A percentile compares a stretch with the other conserved stretches of the same genome.
Evolutionary conservation across 1,140 invertebrate species (phyloP).

Genomic region (Neodiprion fabricii): DNA sequence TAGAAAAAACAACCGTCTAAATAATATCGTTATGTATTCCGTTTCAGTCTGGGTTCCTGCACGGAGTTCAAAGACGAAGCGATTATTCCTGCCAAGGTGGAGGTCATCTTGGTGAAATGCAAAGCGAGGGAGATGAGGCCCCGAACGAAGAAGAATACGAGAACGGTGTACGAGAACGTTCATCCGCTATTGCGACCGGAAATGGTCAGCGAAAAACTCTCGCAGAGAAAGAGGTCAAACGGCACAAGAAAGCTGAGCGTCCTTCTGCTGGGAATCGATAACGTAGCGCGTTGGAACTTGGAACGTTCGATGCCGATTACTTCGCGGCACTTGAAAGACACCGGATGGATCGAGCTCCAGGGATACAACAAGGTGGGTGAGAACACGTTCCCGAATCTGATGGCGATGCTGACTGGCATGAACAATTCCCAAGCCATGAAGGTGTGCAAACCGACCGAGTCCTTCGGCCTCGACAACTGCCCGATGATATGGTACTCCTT

Average conservation of each 20-base stretch:
- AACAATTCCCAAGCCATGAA: conserved; percentile 57
- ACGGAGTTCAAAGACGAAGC: conserved; percentile 52
- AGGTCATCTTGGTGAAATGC: conserved; percentile 59
- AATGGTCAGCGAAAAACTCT: conserved; percentile 48
- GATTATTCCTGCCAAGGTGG: conserved; percentile 45
- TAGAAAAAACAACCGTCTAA: too few species aligned
- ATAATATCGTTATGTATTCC: conserved; percentile 8
- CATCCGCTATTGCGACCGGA: conserved; percentile 54
- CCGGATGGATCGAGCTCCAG: conserved; percentile 64
- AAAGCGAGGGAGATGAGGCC: conserved; percentile 28
- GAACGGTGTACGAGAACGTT: conserved; percentile 61
- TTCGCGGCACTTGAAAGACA: conserved; percentile 66
- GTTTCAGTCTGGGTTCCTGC: conserved; percentile 56
- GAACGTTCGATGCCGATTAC: conserved; percentile 80
- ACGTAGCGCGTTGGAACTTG: conserved; percentile 80
- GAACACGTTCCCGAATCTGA: conserved; percentile 84
- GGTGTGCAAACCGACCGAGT: conserved; percentile 60
- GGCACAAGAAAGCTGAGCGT: conserved; percentile 65
- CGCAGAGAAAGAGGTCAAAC: conserved; percentile 26
- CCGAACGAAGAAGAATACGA: conserved; percentile 37
- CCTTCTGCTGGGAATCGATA: conserved; percentile 81
- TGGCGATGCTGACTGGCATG: conserved; percentile 76
- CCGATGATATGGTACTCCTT: conserved; percentile 83
- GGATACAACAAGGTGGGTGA: conserved; percentile 77
- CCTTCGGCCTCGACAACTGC: conserved; percentile 67